Conservation (phyloP, 1,140 invertebrate genomes). For the Ruditapes philippinarum region DNA sequence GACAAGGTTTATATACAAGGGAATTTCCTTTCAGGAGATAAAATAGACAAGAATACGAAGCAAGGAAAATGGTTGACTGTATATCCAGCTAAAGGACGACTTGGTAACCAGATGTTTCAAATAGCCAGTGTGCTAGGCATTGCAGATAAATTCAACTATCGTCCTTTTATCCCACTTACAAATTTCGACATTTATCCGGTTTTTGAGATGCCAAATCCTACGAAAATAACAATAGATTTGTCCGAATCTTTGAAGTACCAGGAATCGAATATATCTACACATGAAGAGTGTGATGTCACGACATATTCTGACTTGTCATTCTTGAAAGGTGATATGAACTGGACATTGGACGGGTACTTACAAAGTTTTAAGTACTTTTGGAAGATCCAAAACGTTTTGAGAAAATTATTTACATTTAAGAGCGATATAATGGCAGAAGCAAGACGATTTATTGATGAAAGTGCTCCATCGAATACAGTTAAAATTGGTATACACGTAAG, state of each 20-base stretch:
- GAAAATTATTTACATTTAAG: constrained; percentile 69
- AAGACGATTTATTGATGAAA: constrained; percentile 21
- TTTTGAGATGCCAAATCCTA: constrained; percentile 26
- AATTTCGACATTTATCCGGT: neutral
- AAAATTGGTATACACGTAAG: constrained; percentile 63
- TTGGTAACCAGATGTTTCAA: constrained; percentile 73
- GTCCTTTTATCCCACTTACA: constrained; percentile 19
- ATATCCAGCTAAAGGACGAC: constrained; percentile 37
- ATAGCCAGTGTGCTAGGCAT: constrained; percentile 68
- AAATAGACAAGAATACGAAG: neutral
- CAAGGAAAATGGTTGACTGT: constrained; percentile 13
- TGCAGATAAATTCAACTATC: constrained; percentile 38
- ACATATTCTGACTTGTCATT: neutral
- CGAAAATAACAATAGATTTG: neutral
- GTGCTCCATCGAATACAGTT: neutral
- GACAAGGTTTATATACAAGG: neutral
- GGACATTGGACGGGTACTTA: constrained; percentile 67
- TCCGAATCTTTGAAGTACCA: neutral
- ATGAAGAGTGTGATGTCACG: neutral
- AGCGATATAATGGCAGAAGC: constrained; percentile 38
- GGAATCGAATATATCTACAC: neutral
- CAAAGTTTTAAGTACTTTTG: constrained; percentile 77
- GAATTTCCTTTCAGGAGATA: neutral
- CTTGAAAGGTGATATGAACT: neutral
- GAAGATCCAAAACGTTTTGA: constrained; percentile 45